A percentile compares a stretch with the other conserved stretches of the same genome.
Evolutionary conservation across 2,113 vertebrate species (phyloP).

Genomic region (Jacana jacana): DNA sequence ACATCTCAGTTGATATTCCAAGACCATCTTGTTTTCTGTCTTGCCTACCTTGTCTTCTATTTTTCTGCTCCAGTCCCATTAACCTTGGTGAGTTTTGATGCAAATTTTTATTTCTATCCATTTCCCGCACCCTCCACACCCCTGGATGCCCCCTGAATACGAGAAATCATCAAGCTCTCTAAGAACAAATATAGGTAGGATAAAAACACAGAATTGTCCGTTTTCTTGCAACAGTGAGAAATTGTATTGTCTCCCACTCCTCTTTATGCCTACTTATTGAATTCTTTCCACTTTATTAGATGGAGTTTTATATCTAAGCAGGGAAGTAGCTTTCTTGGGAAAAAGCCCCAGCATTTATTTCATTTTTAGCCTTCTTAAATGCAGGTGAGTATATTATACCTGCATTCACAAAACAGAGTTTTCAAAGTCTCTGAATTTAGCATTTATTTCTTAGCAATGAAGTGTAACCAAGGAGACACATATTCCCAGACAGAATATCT

Average conservation of each 20-base stretch:
- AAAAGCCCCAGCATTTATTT: background rate
- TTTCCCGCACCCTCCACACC: background rate
- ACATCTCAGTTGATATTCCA: background rate
- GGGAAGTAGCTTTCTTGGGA: background rate
- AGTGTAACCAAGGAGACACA: slow-evolving; percentile 7
- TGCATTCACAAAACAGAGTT: background rate
- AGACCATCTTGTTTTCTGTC: background rate
- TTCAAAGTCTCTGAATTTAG: background rate
- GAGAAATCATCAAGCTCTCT: background rate
- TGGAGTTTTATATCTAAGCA: background rate
- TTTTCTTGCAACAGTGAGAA: slow-evolving; percentile 14
- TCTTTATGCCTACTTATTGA: background rate
- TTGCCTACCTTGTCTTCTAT: background rate
- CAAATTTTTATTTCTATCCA: background rate
- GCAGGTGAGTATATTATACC: background rate
- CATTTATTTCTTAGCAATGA: slow-evolving; percentile 6
- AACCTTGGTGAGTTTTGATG: background rate
- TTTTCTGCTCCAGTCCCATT: background rate
- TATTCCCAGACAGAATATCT: background rate
- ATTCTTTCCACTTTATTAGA: background rate
- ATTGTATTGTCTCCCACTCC: background rate
- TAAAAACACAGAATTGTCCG: background rate
- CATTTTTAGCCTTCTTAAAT: background rate
- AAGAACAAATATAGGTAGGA: background rate
- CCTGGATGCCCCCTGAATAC: background rate